phyloP scores from a whole-genome alignment of 2,113 vertebrate genomes.

The Zapus hudsonius region DNA sequence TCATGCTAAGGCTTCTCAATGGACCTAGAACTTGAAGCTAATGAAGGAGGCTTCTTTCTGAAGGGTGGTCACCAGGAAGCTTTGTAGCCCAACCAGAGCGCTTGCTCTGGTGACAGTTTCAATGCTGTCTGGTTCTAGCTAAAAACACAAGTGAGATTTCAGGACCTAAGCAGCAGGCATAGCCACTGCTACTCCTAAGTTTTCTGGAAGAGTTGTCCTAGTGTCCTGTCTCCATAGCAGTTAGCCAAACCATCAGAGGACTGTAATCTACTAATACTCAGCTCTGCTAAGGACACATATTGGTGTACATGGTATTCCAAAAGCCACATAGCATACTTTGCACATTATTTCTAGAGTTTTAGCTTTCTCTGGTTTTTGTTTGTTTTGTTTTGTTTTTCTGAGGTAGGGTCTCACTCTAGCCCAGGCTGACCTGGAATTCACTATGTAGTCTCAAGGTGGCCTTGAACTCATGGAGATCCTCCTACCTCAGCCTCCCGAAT shows the following conservation, averaged over 20 bases:
- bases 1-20: neutral
- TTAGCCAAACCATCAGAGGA: neutral
- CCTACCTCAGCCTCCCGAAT: no score
- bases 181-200: neutral
- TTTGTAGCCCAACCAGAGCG: neutral
- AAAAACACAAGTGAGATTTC: neutral
- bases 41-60: neutral
- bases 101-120: neutral
- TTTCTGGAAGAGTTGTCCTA: neutral
- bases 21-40: neutral
- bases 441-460: no score
- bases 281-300: neutral
- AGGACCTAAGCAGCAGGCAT: neutral
- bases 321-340: neutral
- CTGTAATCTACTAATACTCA: rapidly evolving
- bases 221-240: neutral
- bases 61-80: neutral
- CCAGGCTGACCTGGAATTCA: no score
- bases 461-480: no score
- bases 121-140: neutral
- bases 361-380: neutral
- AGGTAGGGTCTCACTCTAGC: no score
- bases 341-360: neutral
- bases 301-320: neutral
- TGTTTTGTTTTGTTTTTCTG: no score